Base-by-base conservation (phyloP, 2,888 invertebrate genomes). In the Dione juno region DNA sequence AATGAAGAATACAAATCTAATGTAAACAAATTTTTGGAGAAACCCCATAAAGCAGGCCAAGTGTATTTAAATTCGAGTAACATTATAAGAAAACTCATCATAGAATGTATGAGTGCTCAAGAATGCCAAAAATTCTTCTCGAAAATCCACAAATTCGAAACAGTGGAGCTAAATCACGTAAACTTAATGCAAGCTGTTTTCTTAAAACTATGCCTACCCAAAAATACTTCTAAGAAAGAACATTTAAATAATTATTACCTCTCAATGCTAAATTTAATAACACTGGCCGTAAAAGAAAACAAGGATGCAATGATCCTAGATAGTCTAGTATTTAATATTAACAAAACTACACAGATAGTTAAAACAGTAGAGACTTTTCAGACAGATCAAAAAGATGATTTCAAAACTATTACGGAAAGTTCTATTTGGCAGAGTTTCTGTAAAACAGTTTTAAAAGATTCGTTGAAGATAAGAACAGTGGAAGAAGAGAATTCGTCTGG, bases 21-120 rank as follows among this genome's bases (percentile, higher is more conserved):
- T 74, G 94, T 97, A 45, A 83, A 90, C 64, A 95, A 95, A 83
- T 90, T 94, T 72, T 85, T 96, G 53, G 95, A 95, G 78, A 96
- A 96, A 80, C 96, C 96, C 0, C 95, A 95, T 73, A 96, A 96
- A 87, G 95, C 94, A 5, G 95, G 95, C 0, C 94, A 94, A 76
- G 94, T 96, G 65, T 95, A 96, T 75, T 87, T 94, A 54, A 93
- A 94, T 68, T 94, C 95, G 81, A 92, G 94, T 70, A 82, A 88
- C 66, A 94, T 95, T n/a, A 91, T 96, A 37, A 88, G 89, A 10
- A 92, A 93, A 75, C 82, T 97, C 58, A 93, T 96, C 50, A 84
- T 94, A 0, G 89, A 92, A 76, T 95, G 94, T 78, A 94, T 95
- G 94, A 91, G 94, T 0, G 74, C 87, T 13, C 89, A 94, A 16